These are phyloP conservation scores for Drosophila navojoa DNA, from an alignment of 1,140 invertebrate species.

Conservation along the genomic window DNA sequence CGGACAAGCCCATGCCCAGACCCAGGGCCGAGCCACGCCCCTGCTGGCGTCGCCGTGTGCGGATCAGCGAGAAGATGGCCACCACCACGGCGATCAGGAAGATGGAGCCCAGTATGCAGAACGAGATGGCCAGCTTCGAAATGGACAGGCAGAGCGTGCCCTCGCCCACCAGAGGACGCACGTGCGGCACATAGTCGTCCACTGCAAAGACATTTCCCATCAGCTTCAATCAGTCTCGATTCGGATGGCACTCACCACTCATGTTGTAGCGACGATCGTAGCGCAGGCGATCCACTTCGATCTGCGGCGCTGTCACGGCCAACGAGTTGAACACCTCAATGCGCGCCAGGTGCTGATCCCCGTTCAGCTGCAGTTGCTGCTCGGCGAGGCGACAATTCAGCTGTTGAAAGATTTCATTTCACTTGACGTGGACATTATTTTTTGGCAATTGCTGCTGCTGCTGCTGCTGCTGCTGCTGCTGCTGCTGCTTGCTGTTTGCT, in stretches of 20 bases:
- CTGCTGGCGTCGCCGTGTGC: constrained; percentile 84
- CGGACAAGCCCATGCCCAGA: constrained; percentile 41
- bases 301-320: constrained; percentile 90
- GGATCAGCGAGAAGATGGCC: constrained; percentile 87
- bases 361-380: constrained; percentile 53
- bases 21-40: constrained; percentile 46
- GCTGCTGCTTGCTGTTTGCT: too few relatives aligned
- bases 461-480: background rate
- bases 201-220: constrained; percentile 44
- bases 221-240: background rate
- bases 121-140: constrained; percentile 89
- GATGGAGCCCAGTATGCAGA: constrained; percentile 88
- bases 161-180: constrained; percentile 61
- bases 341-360: constrained; percentile 85
- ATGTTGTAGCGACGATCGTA: constrained; percentile 80
- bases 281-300: constrained; percentile 86
- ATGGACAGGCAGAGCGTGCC: constrained; percentile 88
- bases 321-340: constrained; percentile 91
- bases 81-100: constrained; percentile 88
- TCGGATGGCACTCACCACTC: constrained; percentile 65
- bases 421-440: constrained; percentile 23
- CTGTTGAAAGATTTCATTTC: constrained; percentile 50
- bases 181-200: constrained; percentile 74
- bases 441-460: constrained; percentile 34
- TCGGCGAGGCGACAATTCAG: constrained; percentile 79